Evolutionary conservation across 2,113 vertebrate genomes (phyloP).

Genomic region (Mugil cephalus): DNA sequence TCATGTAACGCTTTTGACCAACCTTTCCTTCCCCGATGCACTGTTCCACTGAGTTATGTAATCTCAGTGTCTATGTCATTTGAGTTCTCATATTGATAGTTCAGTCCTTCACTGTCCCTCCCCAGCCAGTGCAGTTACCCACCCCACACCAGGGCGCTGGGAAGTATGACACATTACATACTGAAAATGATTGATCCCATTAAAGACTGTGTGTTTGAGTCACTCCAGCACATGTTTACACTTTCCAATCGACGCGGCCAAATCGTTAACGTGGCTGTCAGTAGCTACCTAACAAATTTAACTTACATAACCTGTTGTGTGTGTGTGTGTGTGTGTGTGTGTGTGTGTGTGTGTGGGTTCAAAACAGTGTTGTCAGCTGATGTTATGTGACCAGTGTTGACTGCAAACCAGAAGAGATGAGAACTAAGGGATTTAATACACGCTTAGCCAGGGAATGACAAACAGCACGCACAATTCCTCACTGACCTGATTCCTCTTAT

Average conservation of each 20-base stretch:
- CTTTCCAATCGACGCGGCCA: constrained; percentile 29
- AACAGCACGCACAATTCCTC: constrained; percentile 50
- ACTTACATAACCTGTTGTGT: constrained; percentile 68
- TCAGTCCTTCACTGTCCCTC: constrained; percentile 36
- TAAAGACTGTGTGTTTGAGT: background rate
- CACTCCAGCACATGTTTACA: constrained; percentile 8
- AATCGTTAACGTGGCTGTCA: constrained; percentile 32
- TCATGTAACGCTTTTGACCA: constrained; percentile 43
- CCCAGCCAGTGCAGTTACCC: constrained; percentile 11
- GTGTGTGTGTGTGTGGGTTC: constrained; percentile 63
- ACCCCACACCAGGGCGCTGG: background rate
- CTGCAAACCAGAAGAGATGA: constrained; percentile 67
- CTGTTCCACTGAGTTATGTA: constrained; percentile 64
- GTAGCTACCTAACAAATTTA: constrained; percentile 56
- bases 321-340: constrained; percentile 65
- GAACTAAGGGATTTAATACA: constrained; percentile 63
- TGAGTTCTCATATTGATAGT: constrained; percentile 54
- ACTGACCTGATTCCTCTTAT: constrained; percentile 71
- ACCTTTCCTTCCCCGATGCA: constrained; percentile 35
- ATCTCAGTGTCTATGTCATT: constrained; percentile 51
- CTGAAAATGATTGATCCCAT: constrained; percentile 37
- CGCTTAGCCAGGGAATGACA: constrained; percentile 41
- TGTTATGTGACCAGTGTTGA: constrained; percentile 76
- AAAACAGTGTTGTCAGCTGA: constrained; percentile 74
- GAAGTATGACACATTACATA: constrained; percentile 37